These are phyloP conservation scores for Calycopis cecrops DNA, from an alignment of 1,140 invertebrate species.

Conservation along the genomic window DNA sequence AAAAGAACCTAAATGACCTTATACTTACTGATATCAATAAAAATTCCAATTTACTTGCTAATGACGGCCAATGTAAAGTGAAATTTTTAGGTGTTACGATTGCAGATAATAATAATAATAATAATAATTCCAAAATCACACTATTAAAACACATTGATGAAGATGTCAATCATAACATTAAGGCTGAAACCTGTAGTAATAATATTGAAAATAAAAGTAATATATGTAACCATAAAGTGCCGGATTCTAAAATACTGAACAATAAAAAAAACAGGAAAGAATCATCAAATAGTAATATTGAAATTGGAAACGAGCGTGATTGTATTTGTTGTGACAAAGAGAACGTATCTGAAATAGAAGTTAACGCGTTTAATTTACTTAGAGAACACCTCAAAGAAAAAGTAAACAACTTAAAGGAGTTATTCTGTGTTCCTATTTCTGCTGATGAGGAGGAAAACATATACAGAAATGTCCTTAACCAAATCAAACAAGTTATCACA, in stretches of 20 bases:
- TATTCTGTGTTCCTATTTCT: conserved; percentile 31
- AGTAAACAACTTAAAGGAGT: conserved; percentile 38
- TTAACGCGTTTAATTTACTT: conserved; percentile 56
- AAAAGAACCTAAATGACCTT: conserved; percentile 23
- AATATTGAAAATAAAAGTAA: no score
- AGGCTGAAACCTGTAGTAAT: neutral
- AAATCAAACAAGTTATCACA: conserved; percentile 53
- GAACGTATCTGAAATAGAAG: conserved; percentile 45
- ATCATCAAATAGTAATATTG: conserved; percentile 4
- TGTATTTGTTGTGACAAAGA: conserved; percentile 51
- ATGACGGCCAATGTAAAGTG: conserved; percentile 37
- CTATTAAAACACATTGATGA: no score
- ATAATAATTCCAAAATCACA: no score
- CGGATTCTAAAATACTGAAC: neutral
- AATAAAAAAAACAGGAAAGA: conserved; percentile 12
- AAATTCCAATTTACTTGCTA: conserved; percentile 28
- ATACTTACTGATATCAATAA: conserved; percentile 25
- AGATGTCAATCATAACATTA: neutral
- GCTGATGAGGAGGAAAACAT: conserved; percentile 44
- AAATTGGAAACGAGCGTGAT: conserved; percentile 20
- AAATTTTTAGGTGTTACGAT: conserved; percentile 57
- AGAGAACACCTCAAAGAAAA: conserved; percentile 54
- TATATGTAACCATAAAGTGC: no score
- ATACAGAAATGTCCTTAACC: conserved; percentile 39
- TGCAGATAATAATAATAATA: conserved; percentile 21